Evolutionary conservation across 2,797 vertebrate species (phyloP), one percentile per base, ranked within the genome.

Genomic region (Arctocebus calabarensis): DNA sequence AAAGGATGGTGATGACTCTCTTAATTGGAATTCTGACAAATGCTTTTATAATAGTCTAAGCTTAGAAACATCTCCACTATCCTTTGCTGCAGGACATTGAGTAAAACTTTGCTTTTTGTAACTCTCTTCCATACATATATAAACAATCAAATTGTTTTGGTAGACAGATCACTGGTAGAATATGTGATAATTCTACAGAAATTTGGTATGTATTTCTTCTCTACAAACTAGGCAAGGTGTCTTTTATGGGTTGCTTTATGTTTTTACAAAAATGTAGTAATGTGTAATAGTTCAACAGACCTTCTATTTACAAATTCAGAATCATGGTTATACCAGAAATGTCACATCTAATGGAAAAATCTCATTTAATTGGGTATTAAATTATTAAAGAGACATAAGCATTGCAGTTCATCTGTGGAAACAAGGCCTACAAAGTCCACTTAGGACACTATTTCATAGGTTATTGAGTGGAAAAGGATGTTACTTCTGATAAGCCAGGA

Each of bases 61-160:
- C 43, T 64, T 45, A 94, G 64, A 71, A 70, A 59, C 77, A 81
- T 75, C 22, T 70, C 29, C 79, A 23, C 32, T 89, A 59, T n/a
- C 20, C 22, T 95, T 92, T 70, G 75, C 66, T 85, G 81, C 88
- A 82, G 29, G 73, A 16, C 9, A 83, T 22, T 71, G 16, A 78
- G 85, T 89, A 4, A 83, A 83, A n/a, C 27, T 78, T 89, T 92
- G 37, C 84, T 70, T 74, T 88, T 88, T 52, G n/a, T 64, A 27
- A 66, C 22, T 64, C 66, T 8, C 22, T 62, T 70, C 6, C 27
- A 32, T n/a, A 71, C 32, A 71, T 52, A 19, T 62, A 81, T 32
- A 71, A 59, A 55, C 9, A 52, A 94, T 73, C 9, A 59, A 74
- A 84, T 6, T 6, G 34, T n/a, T 83, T 84, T 88, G 57, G 29